Conservation (phyloP, 2,888 invertebrate species). For the Chrysotoxum bicinctum region DNA sequence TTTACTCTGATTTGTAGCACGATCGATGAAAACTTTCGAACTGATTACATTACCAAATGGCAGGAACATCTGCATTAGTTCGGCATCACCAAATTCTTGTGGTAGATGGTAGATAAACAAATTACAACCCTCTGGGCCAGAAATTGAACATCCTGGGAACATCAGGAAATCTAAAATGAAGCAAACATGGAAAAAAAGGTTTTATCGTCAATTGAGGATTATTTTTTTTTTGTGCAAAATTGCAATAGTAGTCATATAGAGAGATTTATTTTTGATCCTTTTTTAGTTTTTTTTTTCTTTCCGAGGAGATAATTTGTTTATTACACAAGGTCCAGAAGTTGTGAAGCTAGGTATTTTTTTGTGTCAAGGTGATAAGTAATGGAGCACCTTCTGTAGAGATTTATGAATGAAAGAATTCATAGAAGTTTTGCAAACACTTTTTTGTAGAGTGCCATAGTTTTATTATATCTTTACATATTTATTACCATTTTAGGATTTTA, state of each 20-base stretch:
- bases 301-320: constrained; percentile 21
- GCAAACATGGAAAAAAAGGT: constrained; percentile 80
- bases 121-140: constrained; percentile 99
- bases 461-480: no score
- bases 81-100: constrained; percentile 99
- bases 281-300: background rate
- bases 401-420: background rate
- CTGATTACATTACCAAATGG: constrained; percentile 99
- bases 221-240: constrained; percentile 10
- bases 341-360: background rate
- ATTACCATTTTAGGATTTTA: no score
- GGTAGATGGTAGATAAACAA: constrained; percentile 99
- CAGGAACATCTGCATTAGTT: constrained; percentile 99
- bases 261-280: constrained; percentile 16
- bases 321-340: constrained; percentile 32
- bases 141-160: constrained; percentile 95
- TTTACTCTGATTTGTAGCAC: constrained; percentile 99
- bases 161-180: constrained; percentile 88
- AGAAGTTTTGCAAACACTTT: background rate
- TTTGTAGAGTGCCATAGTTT: no score
- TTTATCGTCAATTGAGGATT: constrained; percentile 57
- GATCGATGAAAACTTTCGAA: constrained; percentile 99
- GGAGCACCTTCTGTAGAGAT: background rate
- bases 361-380: background rate
- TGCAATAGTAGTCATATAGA: constrained; percentile 23